A percentile compares a stretch with the other conserved stretches of the same genome.
These are phyloP conservation scores for Bombycilla garrulus DNA, from an alignment of 2,113 vertebrate genomes.

Conservation along the genomic window DNA sequence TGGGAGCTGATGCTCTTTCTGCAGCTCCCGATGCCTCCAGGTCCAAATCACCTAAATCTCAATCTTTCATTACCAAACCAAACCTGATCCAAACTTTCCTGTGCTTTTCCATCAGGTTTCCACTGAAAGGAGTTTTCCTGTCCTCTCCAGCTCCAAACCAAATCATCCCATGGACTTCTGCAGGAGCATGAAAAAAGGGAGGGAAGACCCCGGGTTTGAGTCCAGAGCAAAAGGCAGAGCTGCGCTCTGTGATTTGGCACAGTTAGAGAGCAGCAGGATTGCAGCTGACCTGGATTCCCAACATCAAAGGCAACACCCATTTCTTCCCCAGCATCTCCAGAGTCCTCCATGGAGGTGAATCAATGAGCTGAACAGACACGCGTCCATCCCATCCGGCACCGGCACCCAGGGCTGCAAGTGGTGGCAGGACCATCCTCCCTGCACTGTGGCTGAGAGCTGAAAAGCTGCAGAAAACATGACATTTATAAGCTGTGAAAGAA, in stretches of 20 bases:
- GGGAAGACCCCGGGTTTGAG: background rate
- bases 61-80: background rate
- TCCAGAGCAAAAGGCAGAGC: background rate
- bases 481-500: background rate
- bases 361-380: background rate
- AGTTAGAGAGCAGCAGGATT: background rate
- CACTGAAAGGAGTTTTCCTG: background rate
- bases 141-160: background rate
- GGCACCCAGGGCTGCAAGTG: background rate
- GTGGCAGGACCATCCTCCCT: background rate
- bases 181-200: background rate
- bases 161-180: background rate
- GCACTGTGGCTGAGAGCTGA: background rate
- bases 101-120: background rate
- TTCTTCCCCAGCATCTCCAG: background rate
- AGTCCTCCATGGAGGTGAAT: background rate
- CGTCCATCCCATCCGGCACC: background rate
- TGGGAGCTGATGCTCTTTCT: background rate
- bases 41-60: background rate
- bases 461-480: background rate
- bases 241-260: fast-evolving
- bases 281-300: constrained; percentile 13
- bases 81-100: background rate
- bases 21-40: background rate
- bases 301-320: background rate